Percentiles rank a stretch among this genome's conserved stretches.
These are phyloP conservation scores for Dyspetes luteomarginatus DNA, from an alignment of 2,888 invertebrate genomes.

Conservation along the genomic window DNA sequence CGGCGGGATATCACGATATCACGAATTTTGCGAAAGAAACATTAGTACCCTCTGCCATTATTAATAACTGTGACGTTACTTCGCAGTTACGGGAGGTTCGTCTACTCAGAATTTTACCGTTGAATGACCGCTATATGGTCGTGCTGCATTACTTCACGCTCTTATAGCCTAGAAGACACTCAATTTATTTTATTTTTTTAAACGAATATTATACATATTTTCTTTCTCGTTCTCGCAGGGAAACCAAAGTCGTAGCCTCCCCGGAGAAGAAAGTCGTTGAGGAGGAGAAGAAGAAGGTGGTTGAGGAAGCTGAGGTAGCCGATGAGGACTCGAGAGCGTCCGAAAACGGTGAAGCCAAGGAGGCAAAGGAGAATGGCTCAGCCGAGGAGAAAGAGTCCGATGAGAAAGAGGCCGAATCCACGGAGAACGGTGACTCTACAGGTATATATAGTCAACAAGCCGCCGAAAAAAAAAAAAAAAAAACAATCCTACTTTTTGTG, in stretches of 20 bases:
- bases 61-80: slow-evolving; percentile 61
- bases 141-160: background rate
- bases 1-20: slow-evolving; percentile 42
- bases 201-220: background rate
- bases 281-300: slow-evolving; percentile 83
- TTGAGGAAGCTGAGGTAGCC: slow-evolving; percentile 83
- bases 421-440: slow-evolving; percentile 83
- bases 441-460: slow-evolving; percentile 73
- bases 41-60: slow-evolving; percentile 54
- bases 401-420: slow-evolving; percentile 82
- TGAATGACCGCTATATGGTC: background rate
- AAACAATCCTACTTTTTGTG: background rate
- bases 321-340: slow-evolving; percentile 83
- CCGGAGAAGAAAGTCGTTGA: slow-evolving; percentile 84
- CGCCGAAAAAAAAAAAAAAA: too few species aligned
- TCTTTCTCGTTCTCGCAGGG: slow-evolving; percentile 71
- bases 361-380: slow-evolving; percentile 83
- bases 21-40: slow-evolving; percentile 43
- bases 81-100: background rate
- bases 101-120: background rate
- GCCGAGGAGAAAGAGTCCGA: slow-evolving; percentile 82
- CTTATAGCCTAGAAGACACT: background rate
- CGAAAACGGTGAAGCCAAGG: slow-evolving; percentile 81
- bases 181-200: background rate
- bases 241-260: slow-evolving; percentile 81